phyloP scores from a whole-genome alignment of 2,888 invertebrate species.

The Drosophila anomalata region DNA sequence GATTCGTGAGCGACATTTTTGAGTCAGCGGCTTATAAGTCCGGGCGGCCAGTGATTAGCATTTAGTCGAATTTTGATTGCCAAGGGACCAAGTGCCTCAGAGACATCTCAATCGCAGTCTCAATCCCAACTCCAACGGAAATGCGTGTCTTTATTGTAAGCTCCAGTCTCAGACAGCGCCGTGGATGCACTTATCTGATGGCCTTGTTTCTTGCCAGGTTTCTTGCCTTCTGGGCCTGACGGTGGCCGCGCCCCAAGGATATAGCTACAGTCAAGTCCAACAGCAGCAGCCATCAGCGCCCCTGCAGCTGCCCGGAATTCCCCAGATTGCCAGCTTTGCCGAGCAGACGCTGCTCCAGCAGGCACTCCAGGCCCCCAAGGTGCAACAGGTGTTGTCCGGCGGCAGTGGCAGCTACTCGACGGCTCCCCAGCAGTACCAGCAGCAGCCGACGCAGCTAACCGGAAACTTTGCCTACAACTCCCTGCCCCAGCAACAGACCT shows the following conservation, averaged over 20 bases:
- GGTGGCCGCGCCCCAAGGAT: constrained; percentile 79
- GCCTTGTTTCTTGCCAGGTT: constrained; percentile 59
- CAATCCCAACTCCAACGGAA: constrained; percentile 27
- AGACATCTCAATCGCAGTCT: constrained; percentile 8
- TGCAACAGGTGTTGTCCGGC: constrained; percentile 57
- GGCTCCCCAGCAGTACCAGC: constrained; percentile 35
- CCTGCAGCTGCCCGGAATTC: constrained; percentile 48
- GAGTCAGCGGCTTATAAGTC: constrained; percentile 76
- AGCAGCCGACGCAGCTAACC: constrained; percentile 37
- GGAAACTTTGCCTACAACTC: constrained; percentile 41
- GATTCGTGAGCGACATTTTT: constrained; percentile 51
- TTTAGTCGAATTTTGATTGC: constrained; percentile 82
- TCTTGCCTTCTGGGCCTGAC: constrained; percentile 68
- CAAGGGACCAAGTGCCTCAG: constrained; percentile 67
- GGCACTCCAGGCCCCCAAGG: constrained; percentile 63
- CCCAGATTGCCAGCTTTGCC: constrained; percentile 45
- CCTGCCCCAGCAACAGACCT: constrained; percentile 23
- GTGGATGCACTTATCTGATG: constrained; percentile 10
- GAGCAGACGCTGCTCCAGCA: constrained; percentile 71
- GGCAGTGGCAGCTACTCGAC: constrained; percentile 9
- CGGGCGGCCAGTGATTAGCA: constrained; percentile 75
- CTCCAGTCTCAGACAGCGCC: not conserved
- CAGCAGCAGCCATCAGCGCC: constrained; percentile 17
- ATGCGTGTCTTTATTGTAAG: constrained; percentile 82
- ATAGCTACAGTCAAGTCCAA: constrained; percentile 71